phyloP scores from a whole-genome alignment of 2,113 vertebrate genomes.

The Tenrec ecaudatus region DNA sequence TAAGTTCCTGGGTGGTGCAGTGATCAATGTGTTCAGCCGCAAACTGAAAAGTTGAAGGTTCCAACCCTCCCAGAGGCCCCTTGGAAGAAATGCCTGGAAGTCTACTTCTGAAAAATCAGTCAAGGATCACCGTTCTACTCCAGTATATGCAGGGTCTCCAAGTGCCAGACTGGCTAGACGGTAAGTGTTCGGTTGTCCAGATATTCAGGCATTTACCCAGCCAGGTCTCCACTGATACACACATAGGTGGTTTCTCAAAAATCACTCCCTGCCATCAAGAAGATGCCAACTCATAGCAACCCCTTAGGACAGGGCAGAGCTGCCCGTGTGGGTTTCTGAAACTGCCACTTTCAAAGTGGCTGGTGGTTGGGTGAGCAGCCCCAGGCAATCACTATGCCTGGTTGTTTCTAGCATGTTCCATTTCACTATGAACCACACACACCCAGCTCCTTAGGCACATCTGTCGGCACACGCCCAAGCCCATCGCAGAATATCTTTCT shows the following conservation, averaged over 20 bases:
- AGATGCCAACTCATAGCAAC: no score
- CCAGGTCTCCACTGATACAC: not conserved
- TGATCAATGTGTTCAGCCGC: not conserved
- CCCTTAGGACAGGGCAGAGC: no score
- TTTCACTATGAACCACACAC: not conserved
- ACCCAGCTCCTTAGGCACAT: not conserved
- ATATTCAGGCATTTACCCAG: not conserved
- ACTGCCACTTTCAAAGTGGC: no score
- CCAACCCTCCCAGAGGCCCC: not conserved
- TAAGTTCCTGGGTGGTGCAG: not conserved
- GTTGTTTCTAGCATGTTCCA: not conserved
- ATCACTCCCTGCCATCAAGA: no score
- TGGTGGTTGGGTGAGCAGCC: no score
- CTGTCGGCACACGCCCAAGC: not conserved
- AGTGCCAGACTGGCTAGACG: not conserved
- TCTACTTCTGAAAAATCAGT: not conserved
- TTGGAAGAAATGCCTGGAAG: not conserved
- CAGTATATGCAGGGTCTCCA: not conserved
- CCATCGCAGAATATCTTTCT: constrained; percentile 29
- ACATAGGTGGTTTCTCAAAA: not conserved
- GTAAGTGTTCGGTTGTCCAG: not conserved
- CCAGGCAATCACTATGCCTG: no score
- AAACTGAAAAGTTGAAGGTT: not conserved
- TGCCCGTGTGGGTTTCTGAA: no score
- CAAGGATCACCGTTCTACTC: not conserved